Percentiles rank a stretch among this genome's conserved stretches.
phyloP scores from a whole-genome alignment of 92 coral and sea anemone genomes.

The Meandrina meandrites region DNA sequence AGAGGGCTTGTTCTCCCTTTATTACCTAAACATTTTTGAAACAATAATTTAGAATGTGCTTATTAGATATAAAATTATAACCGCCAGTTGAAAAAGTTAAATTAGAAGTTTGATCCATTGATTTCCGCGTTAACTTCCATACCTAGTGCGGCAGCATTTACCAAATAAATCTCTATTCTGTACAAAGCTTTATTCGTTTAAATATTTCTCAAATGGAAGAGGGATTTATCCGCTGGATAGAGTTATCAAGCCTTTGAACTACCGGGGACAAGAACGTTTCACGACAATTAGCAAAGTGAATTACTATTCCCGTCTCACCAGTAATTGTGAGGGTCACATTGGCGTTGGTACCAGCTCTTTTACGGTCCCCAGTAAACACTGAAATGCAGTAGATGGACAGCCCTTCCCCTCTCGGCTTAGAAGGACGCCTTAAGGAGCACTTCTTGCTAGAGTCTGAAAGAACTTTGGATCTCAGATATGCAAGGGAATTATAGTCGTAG shows the following conservation, averaged over 20 bases:
- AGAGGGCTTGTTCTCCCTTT: slow-evolving; percentile 77
- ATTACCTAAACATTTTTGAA: slow-evolving; percentile 50
- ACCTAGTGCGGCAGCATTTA: too few relatives aligned
- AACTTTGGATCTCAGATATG: slow-evolving; percentile 43
- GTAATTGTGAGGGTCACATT: slow-evolving; percentile 65
- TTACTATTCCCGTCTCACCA: slow-evolving; percentile 31
- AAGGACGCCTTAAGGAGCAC: slow-evolving; percentile 6
- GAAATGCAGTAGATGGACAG: slow-evolving; percentile 52
- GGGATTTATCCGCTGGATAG: background rate
- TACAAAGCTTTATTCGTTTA: too few relatives aligned
- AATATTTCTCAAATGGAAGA: background rate
- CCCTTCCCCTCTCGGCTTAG: slow-evolving; percentile 10
- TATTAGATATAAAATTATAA: too few relatives aligned
- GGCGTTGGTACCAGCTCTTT: slow-evolving; percentile 80
- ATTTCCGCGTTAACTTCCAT: too few relatives aligned
- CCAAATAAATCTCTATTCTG: too few relatives aligned
- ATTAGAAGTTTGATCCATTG: too few relatives aligned
- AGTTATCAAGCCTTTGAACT: background rate
- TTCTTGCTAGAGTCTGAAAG: slow-evolving; percentile 21
- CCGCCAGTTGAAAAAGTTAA: too few relatives aligned
- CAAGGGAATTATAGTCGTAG: slow-evolving; percentile 61
- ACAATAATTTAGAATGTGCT: background rate
- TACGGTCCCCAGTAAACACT: slow-evolving; percentile 63
- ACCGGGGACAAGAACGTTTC: background rate
- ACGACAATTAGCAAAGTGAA: background rate